Conservation (phyloP, 35 echinoderm and acorn worm genomes). For the Anneissia japonica region DNA sequence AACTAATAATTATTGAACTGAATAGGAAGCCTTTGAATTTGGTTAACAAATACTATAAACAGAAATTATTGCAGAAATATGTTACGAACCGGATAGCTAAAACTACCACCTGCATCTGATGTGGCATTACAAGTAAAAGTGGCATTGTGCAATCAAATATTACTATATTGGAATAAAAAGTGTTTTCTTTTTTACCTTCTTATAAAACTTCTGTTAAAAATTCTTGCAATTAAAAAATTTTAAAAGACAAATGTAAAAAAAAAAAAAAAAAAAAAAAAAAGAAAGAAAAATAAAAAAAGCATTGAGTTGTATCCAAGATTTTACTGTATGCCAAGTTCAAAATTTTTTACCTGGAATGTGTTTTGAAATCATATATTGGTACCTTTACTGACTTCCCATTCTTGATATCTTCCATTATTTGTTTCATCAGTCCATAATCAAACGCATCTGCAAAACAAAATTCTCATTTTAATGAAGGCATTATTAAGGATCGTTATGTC, state of each 20-base stretch:
- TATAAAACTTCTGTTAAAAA: not conserved
- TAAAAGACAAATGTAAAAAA: not conserved
- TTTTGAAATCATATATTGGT: conserved; percentile 82
- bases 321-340: not conserved
- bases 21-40: too few species aligned
- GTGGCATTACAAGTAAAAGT: too few species aligned
- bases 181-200: too few species aligned
- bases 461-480: not conserved
- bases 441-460: conserved; percentile 60
- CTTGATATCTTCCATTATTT: conserved; percentile 47
- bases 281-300: not conserved
- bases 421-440: conserved; percentile 75
- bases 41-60: too few species aligned
- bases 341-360: conserved; percentile 78
- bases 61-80: too few species aligned
- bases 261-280: not conserved
- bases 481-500: not conserved
- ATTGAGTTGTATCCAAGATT: not conserved
- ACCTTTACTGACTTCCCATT: conserved; percentile 75
- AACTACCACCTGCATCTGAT: too few species aligned
- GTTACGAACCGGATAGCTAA: too few species aligned
- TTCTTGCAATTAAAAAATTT: not conserved
- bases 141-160: too few species aligned
- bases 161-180: too few species aligned
- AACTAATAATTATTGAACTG: too few species aligned